phyloP scores from a whole-genome alignment of 2,113 vertebrate genomes.

The human region GRCh38 chrX:35735001-35735500 shows the following conservation, averaged over 20 bases:
- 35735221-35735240: not conserved
- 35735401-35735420: not conserved
- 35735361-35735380: not conserved
- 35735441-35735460: not conserved
- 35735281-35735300: not conserved
- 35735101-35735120: not conserved
- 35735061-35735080: too few species aligned
- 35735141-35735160: not conserved
- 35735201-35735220: not conserved
- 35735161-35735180: not conserved
- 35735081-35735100: not conserved
- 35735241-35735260: not conserved
- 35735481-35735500: slow-evolving; percentile 46
- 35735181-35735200: not conserved
- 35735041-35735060: too few species aligned
- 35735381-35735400: not conserved
- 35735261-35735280: not conserved
- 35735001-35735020: too few species aligned
- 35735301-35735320: not conserved
- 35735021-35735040: too few species aligned
- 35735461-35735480: not conserved
- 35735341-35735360: not conserved
- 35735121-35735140: not conserved
- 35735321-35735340: not conserved
- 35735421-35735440: not conserved